A percentile compares a stretch with the other conserved stretches of the same genome.
These are phyloP conservation scores for Neodiprion virginianus DNA, from an alignment of 1,140 invertebrate species.

Conservation along the genomic window DNA sequence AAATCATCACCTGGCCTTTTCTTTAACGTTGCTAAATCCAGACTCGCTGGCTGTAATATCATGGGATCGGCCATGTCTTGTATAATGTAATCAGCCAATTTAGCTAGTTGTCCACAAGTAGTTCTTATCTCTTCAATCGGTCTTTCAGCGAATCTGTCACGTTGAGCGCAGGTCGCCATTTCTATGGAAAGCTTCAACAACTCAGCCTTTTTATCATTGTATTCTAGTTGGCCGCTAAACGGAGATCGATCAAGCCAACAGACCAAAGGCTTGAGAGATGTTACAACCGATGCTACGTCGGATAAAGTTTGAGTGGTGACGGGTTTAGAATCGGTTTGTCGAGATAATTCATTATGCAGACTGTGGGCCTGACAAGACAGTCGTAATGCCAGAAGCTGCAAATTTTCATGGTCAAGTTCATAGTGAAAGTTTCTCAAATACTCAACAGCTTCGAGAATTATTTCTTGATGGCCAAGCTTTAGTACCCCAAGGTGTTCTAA, in stretches of 20 bases:
- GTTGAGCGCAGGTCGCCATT: conserved; percentile 85
- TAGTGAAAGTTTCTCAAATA: conserved; percentile 89
- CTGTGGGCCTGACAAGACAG: conserved; percentile 84
- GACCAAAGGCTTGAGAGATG: conserved; percentile 85
- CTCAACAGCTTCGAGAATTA: conserved; percentile 89
- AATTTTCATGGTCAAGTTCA: conserved; percentile 87
- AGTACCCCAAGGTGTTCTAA: conserved; percentile 84
- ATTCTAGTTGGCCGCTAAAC: conserved; percentile 74
- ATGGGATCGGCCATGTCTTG: conserved; percentile 88
- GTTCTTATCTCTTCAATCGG: conserved; percentile 76
- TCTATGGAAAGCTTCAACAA: conserved; percentile 82
- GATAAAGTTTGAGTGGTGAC: conserved; percentile 84
- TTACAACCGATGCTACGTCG: conserved; percentile 83
- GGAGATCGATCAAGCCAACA: conserved; percentile 84
- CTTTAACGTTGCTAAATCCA: conserved; percentile 86
- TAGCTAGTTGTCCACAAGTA: conserved; percentile 74
- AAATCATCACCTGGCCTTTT: conserved; percentile 80
- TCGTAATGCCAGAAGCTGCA: conserved; percentile 85
- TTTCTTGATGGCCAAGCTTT: conserved; percentile 91
- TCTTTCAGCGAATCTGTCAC: conserved; percentile 85
- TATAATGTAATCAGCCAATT: conserved; percentile 86
- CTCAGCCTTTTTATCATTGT: conserved; percentile 71
- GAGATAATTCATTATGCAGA: conserved; percentile 74
- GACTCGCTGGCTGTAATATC: conserved; percentile 84
- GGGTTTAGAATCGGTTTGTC: conserved; percentile 68